A percentile compares a stretch with the other conserved stretches of the same genome.
phyloP scores from a whole-genome alignment of 2,888 invertebrate species.

The Nebria brevicollis region DNA sequence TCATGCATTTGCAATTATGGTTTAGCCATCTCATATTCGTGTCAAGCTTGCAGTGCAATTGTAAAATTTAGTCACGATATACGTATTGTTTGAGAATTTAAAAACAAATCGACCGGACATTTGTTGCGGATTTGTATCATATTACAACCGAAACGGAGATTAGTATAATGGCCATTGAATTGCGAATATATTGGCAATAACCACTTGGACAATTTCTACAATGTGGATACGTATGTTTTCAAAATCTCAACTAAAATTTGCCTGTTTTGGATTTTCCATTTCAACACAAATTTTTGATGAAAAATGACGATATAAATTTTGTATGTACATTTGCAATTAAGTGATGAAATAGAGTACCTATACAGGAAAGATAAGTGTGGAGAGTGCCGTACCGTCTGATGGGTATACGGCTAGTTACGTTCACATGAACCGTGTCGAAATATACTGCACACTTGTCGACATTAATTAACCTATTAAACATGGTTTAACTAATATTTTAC shows the following conservation, averaged over 20 bases:
- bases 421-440: constrained; percentile 9
- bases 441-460: constrained; percentile 13
- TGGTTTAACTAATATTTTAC: constrained; percentile 13
- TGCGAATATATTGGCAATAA: not conserved
- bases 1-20: not conserved
- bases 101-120: not conserved
- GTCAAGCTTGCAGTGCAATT: not conserved
- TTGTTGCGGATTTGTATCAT: not conserved
- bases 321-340: no score
- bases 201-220: not conserved
- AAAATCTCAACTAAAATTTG: no score
- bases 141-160: not conserved
- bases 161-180: not conserved
- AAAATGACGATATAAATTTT: no score
- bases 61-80: not conserved
- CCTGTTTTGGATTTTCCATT: no score
- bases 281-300: no score
- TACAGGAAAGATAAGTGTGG: no score
- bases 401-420: not conserved
- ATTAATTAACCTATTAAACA: constrained; percentile 10
- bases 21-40: not conserved
- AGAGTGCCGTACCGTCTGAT: not conserved
- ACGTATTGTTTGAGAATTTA: not conserved
- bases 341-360: no score
- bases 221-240: not conserved